These are phyloP conservation scores for Enteromius treurensis DNA, from an alignment of 2,797 vertebrate genomes.

Conservation along the genomic window DNA sequence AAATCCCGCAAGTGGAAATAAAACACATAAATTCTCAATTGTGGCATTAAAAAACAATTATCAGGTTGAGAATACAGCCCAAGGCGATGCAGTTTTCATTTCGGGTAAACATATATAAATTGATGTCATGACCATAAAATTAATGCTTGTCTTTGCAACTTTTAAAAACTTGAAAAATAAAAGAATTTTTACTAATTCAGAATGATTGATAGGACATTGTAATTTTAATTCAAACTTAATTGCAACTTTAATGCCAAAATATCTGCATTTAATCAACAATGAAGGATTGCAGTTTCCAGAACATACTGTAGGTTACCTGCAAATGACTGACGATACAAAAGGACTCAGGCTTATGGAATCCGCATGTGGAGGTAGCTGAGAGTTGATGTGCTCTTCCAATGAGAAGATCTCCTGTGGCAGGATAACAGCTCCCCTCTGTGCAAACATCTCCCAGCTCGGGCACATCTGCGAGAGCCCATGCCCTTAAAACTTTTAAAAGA, in stretches of 20 bases:
- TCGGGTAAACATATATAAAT: neutral
- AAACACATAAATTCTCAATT: constrained; percentile 4
- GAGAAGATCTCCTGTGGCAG: constrained; percentile 93
- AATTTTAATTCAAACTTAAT: neutral
- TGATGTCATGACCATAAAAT: neutral
- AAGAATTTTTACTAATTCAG: neutral
- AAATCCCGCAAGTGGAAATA: neutral
- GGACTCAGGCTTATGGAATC: constrained; percentile 81
- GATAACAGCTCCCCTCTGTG: constrained; percentile 96
- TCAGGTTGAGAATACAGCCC: neutral
- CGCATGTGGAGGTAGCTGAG: constrained; percentile 89
- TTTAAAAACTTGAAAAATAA: neutral
- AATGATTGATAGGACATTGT: neutral
- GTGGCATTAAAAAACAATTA: neutral
- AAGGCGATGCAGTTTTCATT: neutral
- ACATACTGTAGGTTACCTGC: constrained; percentile 79
- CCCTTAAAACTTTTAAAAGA: constrained; percentile 72
- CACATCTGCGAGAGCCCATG: constrained; percentile 72
- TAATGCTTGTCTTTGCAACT: neutral
- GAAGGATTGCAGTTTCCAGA: no score
- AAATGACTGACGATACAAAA: constrained; percentile 98
- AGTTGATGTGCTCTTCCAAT: constrained; percentile 89
- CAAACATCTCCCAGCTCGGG: constrained; percentile 90
- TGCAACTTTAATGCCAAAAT: neutral
- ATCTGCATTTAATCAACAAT: neutral